Evolutionary conservation across 2,797 vertebrate species (phyloP), one percentile per base, ranked within the genome.

Genomic region (Dipus sagitta): DNA sequence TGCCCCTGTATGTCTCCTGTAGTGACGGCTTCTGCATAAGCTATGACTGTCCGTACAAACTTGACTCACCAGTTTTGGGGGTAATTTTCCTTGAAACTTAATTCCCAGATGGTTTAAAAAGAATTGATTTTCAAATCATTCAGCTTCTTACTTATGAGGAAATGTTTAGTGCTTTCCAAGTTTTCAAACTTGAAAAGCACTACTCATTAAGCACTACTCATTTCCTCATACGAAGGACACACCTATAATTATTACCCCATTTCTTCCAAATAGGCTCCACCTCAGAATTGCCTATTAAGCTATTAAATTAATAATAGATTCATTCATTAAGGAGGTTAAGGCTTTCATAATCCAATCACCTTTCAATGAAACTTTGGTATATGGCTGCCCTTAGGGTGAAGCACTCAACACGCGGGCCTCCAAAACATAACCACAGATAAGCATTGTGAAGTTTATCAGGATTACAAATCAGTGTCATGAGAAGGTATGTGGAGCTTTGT

Each of bases 81-180:
- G 5, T 4, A 54, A 6, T 84, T 91, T 34, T 20, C 13, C 6
- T 32, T 64, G 26, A 76, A 23, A 64, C 34, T 32, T 47, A 47
- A 34, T 78, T 58, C 14, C 34, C 6, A 52, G 24, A 34, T 8
- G 1, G 4, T 70, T 32, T 84, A 83, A 84, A 42, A 78, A 58
- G 5, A 72, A 28, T 42, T 84, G 32, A 82, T 67, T 84, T 92
- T 84, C 30, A 93, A 28, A 58, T 65, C 83, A 3, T 60, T 88
- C 28, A 62, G 30, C 26, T n/a, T 75, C 79, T 82, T 93, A 42
- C 32, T 38, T 34, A n/a, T 93, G 67, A 93, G 38, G 67, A 75
- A 72, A 12, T 10, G 24, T 83, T 11, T 38, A 21, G 47, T 52
- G 21, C 60, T 20, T 15, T 62, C 15, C 60, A 75, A 38, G 84